Conservation (phyloP, 2,888 invertebrate species). For the Drosophila helvetica region DNA sequence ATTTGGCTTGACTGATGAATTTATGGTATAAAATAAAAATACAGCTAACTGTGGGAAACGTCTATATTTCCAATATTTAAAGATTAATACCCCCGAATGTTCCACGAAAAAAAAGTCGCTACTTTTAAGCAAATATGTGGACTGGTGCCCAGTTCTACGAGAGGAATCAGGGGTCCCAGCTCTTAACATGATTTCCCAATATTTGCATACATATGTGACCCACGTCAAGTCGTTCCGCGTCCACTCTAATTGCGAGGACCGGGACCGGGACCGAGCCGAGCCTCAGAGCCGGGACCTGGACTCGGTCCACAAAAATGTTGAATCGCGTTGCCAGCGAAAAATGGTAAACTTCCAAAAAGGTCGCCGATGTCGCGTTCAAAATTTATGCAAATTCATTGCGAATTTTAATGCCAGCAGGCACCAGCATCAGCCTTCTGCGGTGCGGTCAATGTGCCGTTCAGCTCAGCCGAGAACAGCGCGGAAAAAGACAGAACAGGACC, state of each 20-base stretch:
- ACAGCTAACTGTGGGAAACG: too few species aligned
- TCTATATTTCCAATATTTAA: too few species aligned
- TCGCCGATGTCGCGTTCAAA: conserved; percentile 25
- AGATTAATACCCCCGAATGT: too few species aligned
- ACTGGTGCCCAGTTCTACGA: not conserved
- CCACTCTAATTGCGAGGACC: conserved; percentile 57
- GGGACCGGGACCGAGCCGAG: conserved; percentile 1
- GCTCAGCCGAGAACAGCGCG: conserved; percentile 12
- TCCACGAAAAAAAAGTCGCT: too few species aligned
- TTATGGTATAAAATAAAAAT: too few species aligned
- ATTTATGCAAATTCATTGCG: conserved; percentile 75
- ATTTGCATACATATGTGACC: conserved; percentile 51
- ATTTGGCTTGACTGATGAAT: too few species aligned
- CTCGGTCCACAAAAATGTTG: conserved; percentile 33
- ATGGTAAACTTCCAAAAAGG: conserved; percentile 32
- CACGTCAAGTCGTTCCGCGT: conserved; percentile 25
- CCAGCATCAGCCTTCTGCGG: conserved; percentile 49
- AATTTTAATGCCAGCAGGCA: conserved; percentile 62
- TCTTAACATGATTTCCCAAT: conserved; percentile 50
- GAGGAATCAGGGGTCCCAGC: not conserved
- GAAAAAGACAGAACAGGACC: not conserved
- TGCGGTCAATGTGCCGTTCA: conserved; percentile 71
- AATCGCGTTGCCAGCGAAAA: conserved; percentile 28
- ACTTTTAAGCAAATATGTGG: too few species aligned
- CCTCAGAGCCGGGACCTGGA: not conserved